These are phyloP conservation scores for Timandra comae DNA, from an alignment of 2,888 invertebrate species.

Conservation along the genomic window DNA sequence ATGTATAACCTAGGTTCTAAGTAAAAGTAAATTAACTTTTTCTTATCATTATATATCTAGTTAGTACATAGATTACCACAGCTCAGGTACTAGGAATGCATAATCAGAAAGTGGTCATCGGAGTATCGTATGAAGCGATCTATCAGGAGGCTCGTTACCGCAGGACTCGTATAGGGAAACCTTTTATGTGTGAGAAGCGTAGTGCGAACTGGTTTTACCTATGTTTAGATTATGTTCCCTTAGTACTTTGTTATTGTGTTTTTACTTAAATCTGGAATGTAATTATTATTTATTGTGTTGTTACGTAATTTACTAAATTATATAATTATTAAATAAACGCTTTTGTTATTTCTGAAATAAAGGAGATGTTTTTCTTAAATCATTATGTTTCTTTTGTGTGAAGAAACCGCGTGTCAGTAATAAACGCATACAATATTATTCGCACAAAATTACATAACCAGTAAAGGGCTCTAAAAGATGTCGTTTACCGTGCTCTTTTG, in stretches of 20 bases:
- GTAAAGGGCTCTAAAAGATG: constrained; percentile 48
- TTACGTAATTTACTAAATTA: no score
- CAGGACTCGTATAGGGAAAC: constrained; percentile 60
- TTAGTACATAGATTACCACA: constrained; percentile 19
- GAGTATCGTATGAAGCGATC: constrained; percentile 67
- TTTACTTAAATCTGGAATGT: no score
- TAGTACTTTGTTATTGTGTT: no score
- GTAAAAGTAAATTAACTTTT: no score
- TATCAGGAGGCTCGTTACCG: constrained; percentile 56
- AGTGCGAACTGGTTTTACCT: constrained; percentile 61
- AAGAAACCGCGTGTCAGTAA: constrained; percentile 37
- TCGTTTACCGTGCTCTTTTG: constrained; percentile 47
- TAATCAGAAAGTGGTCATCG: constrained; percentile 41
- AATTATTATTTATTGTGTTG: no score
- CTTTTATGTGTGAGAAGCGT: constrained; percentile 64
- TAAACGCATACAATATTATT: constrained; percentile 38
- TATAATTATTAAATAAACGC: constrained; percentile 1
- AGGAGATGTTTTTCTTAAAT: constrained; percentile 8
- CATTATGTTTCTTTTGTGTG: constrained; percentile 42
- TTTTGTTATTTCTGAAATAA: constrained; percentile 9
- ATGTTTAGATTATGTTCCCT: constrained; percentile 47
- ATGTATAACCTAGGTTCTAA: no score
- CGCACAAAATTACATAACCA: constrained; percentile 43
- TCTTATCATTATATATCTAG: no score
- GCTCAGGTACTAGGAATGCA: constrained; percentile 36